phyloP scores from a whole-genome alignment of 2,888 invertebrate species.

The Drosophila mimica region DNA sequence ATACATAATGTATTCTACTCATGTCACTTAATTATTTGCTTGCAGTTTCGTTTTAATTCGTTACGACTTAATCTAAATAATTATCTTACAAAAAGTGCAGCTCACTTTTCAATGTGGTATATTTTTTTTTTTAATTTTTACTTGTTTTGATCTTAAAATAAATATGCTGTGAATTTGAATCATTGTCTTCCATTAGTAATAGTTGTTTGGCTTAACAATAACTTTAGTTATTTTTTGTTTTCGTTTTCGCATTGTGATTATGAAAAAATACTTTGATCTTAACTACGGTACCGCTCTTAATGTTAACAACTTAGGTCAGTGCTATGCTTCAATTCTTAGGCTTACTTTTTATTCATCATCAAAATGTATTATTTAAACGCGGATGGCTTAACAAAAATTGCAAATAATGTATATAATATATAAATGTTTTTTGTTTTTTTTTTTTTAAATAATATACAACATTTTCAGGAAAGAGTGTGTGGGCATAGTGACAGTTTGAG shows the following conservation, averaged over 20 bases:
- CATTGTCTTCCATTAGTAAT: slow-evolving; percentile 70
- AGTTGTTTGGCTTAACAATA: slow-evolving; percentile 49
- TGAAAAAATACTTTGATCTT: slow-evolving; percentile 68
- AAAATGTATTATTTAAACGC: slow-evolving; percentile 32
- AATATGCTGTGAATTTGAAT: slow-evolving; percentile 58
- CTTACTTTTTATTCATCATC: slow-evolving; percentile 29
- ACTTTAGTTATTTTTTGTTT: slow-evolving; percentile 25
- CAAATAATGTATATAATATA: slow-evolving; percentile 48
- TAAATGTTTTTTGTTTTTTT: neutral
- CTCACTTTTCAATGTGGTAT: slow-evolving; percentile 25
- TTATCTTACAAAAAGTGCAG: slow-evolving; percentile 66
- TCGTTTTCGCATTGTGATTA: slow-evolving; percentile 34
- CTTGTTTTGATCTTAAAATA: slow-evolving; percentile 49
- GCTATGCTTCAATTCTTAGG: slow-evolving; percentile 67
- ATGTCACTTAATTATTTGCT: slow-evolving; percentile 67
- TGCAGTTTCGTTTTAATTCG: slow-evolving; percentile 58
- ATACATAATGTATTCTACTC: slow-evolving; percentile 69
- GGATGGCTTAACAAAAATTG: slow-evolving; percentile 74
- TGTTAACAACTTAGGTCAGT: slow-evolving; percentile 66
- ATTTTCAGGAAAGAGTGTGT: slow-evolving; percentile 19
- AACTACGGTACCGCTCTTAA: slow-evolving; percentile 50
- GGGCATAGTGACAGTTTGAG: slow-evolving; percentile 3
- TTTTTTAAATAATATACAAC: slow-evolving; percentile 57
- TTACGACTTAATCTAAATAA: slow-evolving; percentile 61
- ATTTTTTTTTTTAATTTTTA: slow-evolving; percentile 12